Evolutionary conservation across 2,888 invertebrate species (phyloP), one percentile per base, ranked within the genome.

Genomic region (Nowickia ferox): DNA sequence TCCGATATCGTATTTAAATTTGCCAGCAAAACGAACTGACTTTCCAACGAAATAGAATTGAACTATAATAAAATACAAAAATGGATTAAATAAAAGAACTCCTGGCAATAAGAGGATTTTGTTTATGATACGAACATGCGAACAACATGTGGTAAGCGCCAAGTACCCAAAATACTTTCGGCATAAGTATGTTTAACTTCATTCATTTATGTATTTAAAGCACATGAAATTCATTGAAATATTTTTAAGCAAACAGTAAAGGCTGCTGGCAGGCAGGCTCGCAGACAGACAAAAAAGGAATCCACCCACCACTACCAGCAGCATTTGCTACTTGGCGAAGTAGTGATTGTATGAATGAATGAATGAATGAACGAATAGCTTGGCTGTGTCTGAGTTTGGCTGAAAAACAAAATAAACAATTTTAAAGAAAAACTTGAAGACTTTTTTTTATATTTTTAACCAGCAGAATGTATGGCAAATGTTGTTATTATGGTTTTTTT

Each of bases 151-250:
- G 46, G 15, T 13, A 48, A 46, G 13, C 19, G 2, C 44, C 30
- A 46, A 44, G 17, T 65, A 65, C 5, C 11, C 40, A 42, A 13
- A 17, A 44, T 48, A 66, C 5, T 48, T 66, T n/a, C n/a, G 55
- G 22, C 55, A 30, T 46, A 11, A 9, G 42, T 53, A 55, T 55
- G 55, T 55, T 42, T 17, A 19, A 40, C 6, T 48, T 71, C 71
- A 79, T 79, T 63, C 63, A 63, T 71, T 79, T 63, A n/a, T n/a
- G n/a, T n/a, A 71, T 79, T 71, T 71, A 71, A 19, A 65, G 30
- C 17, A 55, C 44, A 79, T 65, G 65, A 72, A 30, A 71, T 65
- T 72, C 72, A 79, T 79, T 79, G 79, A 79, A 79, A 79, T 61
- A 51, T 59, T 68, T 75, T 46, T 6, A 55, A 44, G 1, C 51